Evolutionary conservation across 2,888 invertebrate genomes (phyloP).

Genomic region (Chrysodeixis includens): DNA sequence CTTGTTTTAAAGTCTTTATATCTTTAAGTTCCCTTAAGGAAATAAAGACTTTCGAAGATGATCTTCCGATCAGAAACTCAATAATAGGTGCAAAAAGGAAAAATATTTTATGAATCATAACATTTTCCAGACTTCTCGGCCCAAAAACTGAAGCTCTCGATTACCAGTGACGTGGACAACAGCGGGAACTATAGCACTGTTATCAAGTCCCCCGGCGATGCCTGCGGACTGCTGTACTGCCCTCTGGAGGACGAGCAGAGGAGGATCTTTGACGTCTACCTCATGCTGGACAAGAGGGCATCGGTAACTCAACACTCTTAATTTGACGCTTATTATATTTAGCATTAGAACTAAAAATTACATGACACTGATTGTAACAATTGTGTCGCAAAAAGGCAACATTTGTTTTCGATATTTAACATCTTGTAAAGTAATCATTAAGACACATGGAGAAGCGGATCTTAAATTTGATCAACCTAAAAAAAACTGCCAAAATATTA

Average conservation of each 20-base stretch:
- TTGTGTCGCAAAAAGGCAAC: too few species aligned
- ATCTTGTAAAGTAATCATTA: too few species aligned
- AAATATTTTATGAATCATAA: not conserved
- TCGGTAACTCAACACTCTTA: constrained; percentile 60
- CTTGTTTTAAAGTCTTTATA: too few species aligned
- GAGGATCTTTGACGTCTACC: constrained; percentile 68
- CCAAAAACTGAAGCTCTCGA: constrained; percentile 64
- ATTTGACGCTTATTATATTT: not conserved
- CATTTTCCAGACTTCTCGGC: constrained; percentile 71
- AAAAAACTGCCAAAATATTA: too few species aligned
- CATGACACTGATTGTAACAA: too few species aligned
- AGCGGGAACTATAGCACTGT: constrained; percentile 62
- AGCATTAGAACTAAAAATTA: too few species aligned
- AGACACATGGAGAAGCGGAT: too few species aligned
- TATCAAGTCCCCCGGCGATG: constrained; percentile 61
- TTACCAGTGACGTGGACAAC: constrained; percentile 68
- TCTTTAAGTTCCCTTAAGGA: not conserved
- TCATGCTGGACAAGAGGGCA: constrained; percentile 65
- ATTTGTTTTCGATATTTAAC: too few species aligned
- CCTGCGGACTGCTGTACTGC: constrained; percentile 68
- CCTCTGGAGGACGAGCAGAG: constrained; percentile 68
- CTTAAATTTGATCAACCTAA: too few species aligned
- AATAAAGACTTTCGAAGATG: too few species aligned
- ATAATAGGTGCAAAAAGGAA: not conserved
- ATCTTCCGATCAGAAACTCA: too few species aligned